A percentile compares a stretch with the other conserved stretches of the same genome.
phyloP scores from a whole-genome alignment of 2,113 vertebrate genomes.

The Myotis yumanensis region DNA sequence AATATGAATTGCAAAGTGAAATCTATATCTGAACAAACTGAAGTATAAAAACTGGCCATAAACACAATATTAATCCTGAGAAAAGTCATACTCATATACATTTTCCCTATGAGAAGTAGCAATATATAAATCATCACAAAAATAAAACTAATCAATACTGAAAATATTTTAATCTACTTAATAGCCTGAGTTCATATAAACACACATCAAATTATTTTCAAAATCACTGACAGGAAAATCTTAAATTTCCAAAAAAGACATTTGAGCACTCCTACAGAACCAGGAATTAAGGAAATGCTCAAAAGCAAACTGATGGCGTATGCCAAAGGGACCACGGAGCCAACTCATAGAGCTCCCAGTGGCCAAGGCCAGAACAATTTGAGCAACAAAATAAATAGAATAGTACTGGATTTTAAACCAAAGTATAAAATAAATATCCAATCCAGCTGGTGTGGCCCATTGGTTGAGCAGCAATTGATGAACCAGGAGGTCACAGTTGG shows the following conservation, averaged over 20 bases:
- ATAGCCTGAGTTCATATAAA: neutral
- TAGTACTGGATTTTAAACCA: neutral
- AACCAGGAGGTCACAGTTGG: no score
- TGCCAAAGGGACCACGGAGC: neutral
- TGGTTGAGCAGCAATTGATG: no score
- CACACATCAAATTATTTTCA: conserved; percentile 41
- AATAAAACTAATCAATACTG: neutral
- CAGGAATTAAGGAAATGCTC: neutral
- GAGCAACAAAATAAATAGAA: conserved; percentile 29
- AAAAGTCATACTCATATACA: conserved; percentile 29
- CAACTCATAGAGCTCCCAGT: neutral
- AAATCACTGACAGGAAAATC: conserved; percentile 25
- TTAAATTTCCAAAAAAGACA: conserved; percentile 34
- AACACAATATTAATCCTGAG: conserved; percentile 19
- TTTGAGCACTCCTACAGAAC: neutral
- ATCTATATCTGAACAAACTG: neutral
- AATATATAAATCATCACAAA: conserved; percentile 39
- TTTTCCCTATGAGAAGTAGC: conserved; percentile 15
- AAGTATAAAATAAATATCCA: neutral
- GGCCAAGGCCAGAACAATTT: neutral
- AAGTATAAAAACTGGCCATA: conserved; percentile 43
- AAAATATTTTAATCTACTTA: conserved; percentile 14
- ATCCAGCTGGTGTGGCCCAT: no score
- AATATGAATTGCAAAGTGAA: conserved; percentile 55
- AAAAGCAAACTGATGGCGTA: neutral